Evolutionary conservation across 2,888 invertebrate genomes (phyloP).

Genomic region (Nomada flava): DNA sequence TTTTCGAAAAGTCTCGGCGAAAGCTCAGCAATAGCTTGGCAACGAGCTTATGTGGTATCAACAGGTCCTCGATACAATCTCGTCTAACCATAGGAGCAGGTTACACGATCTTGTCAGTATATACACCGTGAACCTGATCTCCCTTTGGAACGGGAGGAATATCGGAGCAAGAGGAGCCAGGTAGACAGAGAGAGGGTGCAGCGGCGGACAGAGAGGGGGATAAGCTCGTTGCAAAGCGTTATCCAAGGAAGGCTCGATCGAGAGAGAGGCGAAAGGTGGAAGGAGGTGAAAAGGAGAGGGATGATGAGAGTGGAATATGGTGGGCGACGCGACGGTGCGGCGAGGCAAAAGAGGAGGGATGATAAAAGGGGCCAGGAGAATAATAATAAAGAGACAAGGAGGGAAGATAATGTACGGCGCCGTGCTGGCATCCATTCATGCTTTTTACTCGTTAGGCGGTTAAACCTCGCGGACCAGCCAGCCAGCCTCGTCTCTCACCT

Average conservation of each 20-base stretch:
- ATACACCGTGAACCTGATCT: conserved; percentile 61
- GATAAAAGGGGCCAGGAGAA: conserved; percentile 62
- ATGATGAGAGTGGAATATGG: not conserved
- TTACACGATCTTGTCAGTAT: conserved; percentile 62
- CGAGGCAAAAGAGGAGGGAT: conserved; percentile 26
- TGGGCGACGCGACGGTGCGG: not conserved
- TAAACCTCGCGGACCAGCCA: conserved; percentile 67
- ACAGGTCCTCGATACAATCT: conserved; percentile 35
- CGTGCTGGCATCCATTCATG: conserved; percentile 81
- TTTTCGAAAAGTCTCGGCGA: conserved; percentile 12
- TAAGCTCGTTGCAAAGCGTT: conserved; percentile 12
- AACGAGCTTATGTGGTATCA: conserved; percentile 30
- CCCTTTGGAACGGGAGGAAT: conserved; percentile 35
- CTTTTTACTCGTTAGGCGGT: conserved; percentile 81
- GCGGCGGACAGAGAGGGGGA: conserved; percentile 1
- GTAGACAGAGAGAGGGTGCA: not conserved
- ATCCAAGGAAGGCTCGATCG: conserved; percentile 9
- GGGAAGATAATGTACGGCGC: conserved; percentile 79
- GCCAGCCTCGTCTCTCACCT: conserved; percentile 61
- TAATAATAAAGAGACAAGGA: conserved; percentile 73
- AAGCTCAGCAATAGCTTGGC: not conserved
- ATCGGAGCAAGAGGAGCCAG: conserved; percentile 25
- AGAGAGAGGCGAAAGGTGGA: not conserved
- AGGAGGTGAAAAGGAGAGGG: not conserved
- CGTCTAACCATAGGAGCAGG: conserved; percentile 50